Evolutionary conservation across 2,797 vertebrate genomes (phyloP).

Genomic region (Spea hammondii): DNA sequence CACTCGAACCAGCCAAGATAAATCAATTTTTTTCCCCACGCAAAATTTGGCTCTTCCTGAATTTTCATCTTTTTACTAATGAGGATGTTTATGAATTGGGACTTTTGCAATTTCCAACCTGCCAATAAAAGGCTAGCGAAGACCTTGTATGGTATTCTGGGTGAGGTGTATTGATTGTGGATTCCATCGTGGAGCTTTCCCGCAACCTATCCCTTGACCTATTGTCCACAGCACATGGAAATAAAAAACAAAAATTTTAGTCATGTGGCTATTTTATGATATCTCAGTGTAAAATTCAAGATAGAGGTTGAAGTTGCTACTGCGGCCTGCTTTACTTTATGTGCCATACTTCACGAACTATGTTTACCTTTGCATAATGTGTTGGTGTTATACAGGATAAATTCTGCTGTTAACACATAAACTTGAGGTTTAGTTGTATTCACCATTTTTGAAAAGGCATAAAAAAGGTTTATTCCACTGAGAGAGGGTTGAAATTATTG

Average conservation of each 20-base stretch:
- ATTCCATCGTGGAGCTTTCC: conserved; percentile 40
- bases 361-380: too few relatives aligned
- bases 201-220: conserved; percentile 48
- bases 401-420: too few relatives aligned
- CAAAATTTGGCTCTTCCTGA: conserved; percentile 47
- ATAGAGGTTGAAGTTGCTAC: too few relatives aligned
- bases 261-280: too few relatives aligned
- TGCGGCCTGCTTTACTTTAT: too few relatives aligned
- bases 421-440: too few relatives aligned
- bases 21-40: conserved; percentile 42
- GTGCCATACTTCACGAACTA: too few relatives aligned
- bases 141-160: conserved; percentile 50
- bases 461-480: too few relatives aligned
- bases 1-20: conserved; percentile 37
- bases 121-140: conserved; percentile 37
- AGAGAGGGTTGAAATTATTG: too few relatives aligned
- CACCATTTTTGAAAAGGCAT: too few relatives aligned
- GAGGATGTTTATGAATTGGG: conserved; percentile 42
- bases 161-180: conserved; percentile 39
- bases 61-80: conserved; percentile 45
- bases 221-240: conserved; percentile 34
- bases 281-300: too few relatives aligned
- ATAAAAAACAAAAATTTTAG: background rate
- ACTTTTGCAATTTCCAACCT: conserved; percentile 35
- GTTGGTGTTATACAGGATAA: too few relatives aligned